Percentiles rank a stretch among this genome's conserved stretches.
These are phyloP conservation scores for Dendrocincla fuliginosa DNA, from an alignment of 2,797 vertebrate species.

Conservation along the genomic window DNA sequence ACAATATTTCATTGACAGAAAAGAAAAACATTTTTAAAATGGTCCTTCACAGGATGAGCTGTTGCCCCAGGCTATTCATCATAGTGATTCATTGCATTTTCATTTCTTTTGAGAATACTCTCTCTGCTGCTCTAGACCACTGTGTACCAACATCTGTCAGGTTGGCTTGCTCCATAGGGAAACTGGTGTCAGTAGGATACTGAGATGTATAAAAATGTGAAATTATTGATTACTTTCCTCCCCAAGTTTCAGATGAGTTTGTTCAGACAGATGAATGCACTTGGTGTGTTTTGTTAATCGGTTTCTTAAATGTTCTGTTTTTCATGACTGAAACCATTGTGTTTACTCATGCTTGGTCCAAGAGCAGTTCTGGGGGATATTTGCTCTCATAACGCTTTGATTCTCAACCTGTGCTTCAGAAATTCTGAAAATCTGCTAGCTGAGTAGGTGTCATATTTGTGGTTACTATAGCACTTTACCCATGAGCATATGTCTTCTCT, in stretches of 20 bases:
- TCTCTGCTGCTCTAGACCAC: not conserved
- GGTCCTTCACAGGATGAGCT: not conserved
- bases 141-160: not conserved
- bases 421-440: not conserved
- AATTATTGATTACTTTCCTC: not conserved
- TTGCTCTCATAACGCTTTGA: not conserved
- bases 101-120: not conserved
- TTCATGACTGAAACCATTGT: not conserved
- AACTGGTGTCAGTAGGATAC: not conserved
- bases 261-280: not conserved
- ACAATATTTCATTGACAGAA: not conserved
- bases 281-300: not conserved
- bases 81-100: not conserved
- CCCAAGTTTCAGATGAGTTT: not conserved
- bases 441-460: not conserved
- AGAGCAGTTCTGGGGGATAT: slow-evolving; percentile 5
- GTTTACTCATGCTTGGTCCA: not conserved
- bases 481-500: not conserved
- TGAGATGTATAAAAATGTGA: not conserved
- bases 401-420: not conserved
- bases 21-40: not conserved
- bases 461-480: not conserved
- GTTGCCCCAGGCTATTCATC: not conserved
- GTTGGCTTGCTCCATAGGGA: not conserved
- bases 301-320: not conserved